These are phyloP conservation scores for Gasterosteus nipponicus DNA, from an alignment of 2,113 vertebrate genomes.

Conservation along the genomic window DNA sequence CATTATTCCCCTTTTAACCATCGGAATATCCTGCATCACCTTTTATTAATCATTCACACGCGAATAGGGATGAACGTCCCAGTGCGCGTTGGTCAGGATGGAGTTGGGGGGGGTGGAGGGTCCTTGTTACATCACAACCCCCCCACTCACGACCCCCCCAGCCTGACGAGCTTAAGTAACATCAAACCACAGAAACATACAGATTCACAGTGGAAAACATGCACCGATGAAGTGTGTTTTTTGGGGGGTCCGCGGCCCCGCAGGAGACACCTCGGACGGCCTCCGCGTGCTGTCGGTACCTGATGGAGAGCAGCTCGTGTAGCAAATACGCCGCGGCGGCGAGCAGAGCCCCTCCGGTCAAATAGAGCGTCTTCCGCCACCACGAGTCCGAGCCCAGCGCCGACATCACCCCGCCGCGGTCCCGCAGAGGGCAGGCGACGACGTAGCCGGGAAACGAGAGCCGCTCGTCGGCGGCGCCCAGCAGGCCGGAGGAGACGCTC, in stretches of 20 bases:
- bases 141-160: constrained; percentile 74
- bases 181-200: constrained; percentile 8
- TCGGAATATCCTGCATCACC: not conserved
- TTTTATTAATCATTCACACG: not conserved
- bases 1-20: not conserved
- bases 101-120: constrained; percentile 2
- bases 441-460: constrained; percentile 93
- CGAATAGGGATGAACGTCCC: constrained; percentile 6
- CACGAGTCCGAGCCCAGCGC: constrained; percentile 94
- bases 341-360: constrained; percentile 96
- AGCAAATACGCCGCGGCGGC: constrained; percentile 96
- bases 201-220: not conserved
- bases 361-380: constrained; percentile 97
- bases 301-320: constrained; percentile 94
- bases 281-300: constrained; percentile 79
- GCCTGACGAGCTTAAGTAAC: constrained; percentile 58
- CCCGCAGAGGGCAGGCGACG: constrained; percentile 92
- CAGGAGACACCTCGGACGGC: not conserved
- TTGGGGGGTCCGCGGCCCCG: not conserved
- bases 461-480: constrained; percentile 88
- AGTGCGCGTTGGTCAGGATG: constrained; percentile 31
- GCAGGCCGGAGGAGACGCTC: constrained; percentile 88
- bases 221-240: not conserved
- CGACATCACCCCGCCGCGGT: constrained; percentile 92
- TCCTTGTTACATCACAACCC: constrained; percentile 71